A percentile compares a stretch with the other conserved stretches of the same genome.
These are phyloP conservation scores for Pandemis cinnamomeana DNA, from an alignment of 2,888 invertebrate genomes.

Conservation along the genomic window DNA sequence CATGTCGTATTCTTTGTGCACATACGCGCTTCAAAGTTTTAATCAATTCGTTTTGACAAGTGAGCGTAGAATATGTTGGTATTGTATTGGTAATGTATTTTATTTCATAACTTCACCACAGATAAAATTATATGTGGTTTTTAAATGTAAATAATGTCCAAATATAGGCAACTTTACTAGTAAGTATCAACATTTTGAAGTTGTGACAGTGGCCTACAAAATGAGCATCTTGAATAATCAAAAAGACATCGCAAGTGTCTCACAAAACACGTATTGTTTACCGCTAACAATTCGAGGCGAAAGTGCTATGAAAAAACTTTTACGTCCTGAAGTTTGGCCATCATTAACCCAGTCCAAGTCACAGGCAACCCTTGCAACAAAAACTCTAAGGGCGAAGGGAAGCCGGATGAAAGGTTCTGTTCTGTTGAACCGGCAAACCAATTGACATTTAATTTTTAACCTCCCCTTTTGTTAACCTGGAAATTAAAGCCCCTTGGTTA, in stretches of 20 bases:
- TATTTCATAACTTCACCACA: too few relatives aligned
- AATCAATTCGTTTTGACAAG: too few relatives aligned
- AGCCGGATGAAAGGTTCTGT: conserved; percentile 5
- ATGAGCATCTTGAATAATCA: neutral
- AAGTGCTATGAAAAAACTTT: conserved; percentile 36
- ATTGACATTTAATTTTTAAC: conserved; percentile 5
- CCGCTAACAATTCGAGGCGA: conserved; percentile 27
- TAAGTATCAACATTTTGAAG: too few relatives aligned
- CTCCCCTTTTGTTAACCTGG: neutral
- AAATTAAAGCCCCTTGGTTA: neutral
- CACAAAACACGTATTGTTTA: conserved; percentile 19
- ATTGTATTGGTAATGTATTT: too few relatives aligned
- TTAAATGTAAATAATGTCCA: too few relatives aligned
- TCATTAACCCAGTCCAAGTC: conserved; percentile 40
- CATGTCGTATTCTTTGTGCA: too few relatives aligned
- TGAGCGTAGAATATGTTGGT: too few relatives aligned
- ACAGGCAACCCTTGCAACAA: conserved; percentile 35
- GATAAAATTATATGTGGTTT: too few relatives aligned
- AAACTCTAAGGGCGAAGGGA: conserved; percentile 20
- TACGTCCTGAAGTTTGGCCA: conserved; percentile 35
- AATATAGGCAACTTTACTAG: too few relatives aligned
- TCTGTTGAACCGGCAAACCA: conserved; percentile 1
- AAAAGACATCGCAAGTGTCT: neutral
- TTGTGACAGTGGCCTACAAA: too few relatives aligned
- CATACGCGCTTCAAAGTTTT: too few relatives aligned